Evolutionary conservation across 2,888 invertebrate species (phyloP).

Genomic region (Flexamia atlantica): DNA sequence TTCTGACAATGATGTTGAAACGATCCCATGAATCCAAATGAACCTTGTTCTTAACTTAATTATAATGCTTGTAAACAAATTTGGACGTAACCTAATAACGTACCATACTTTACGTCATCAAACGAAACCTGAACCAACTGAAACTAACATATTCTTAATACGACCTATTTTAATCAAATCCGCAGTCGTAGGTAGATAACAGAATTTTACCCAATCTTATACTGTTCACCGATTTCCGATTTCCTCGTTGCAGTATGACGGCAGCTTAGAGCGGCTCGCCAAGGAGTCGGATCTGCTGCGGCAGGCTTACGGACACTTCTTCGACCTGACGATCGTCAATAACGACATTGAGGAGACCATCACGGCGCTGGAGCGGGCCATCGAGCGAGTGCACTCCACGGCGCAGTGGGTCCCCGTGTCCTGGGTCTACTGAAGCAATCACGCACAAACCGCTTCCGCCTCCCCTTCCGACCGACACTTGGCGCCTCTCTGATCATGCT

Average conservation of each 20-base stretch:
- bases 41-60: no score
- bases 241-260: constrained; percentile 90
- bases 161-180: no score
- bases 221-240: constrained; percentile 67
- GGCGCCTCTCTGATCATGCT: no score
- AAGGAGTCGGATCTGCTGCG: constrained; percentile 98
- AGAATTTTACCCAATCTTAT: no score
- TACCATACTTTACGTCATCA: no score
- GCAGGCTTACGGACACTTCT: constrained; percentile 98
- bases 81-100: no score
- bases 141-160: no score
- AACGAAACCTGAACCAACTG: no score
- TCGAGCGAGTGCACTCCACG: constrained; percentile 93
- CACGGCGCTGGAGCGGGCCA: constrained; percentile 92
- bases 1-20: no score
- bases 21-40: no score
- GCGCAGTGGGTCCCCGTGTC: constrained; percentile 99
- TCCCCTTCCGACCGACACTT: not conserved
- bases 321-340: constrained; percentile 98
- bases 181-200: no score
- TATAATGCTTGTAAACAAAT: no score
- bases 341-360: constrained; percentile 99
- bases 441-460: not conserved
- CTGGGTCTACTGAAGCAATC: constrained; percentile 92
- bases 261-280: constrained; percentile 96